Evolutionary conservation across 37 sponge, comb jelly and placozoan species (phyloP).

Genomic region (Dysidea cf. avara): DNA sequence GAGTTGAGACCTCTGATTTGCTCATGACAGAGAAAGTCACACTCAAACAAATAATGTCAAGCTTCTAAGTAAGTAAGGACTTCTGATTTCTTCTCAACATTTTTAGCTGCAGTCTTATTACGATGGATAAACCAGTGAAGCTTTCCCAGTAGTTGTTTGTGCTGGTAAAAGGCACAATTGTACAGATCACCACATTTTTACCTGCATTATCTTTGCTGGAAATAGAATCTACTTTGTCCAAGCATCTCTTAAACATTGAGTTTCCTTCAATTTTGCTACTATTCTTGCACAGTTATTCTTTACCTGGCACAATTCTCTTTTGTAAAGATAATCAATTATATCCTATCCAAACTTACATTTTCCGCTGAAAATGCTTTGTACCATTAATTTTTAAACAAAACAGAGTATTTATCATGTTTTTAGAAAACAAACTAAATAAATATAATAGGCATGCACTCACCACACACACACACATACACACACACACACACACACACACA

Average conservation of each 20-base stretch:
- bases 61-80: slow-evolving; percentile 10
- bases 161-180: background rate
- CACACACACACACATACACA: background rate
- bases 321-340: background rate
- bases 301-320: background rate
- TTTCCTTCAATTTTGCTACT: slow-evolving; percentile 18
- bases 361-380: slow-evolving; percentile 6
- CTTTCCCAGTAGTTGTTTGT: background rate
- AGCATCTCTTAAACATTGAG: slow-evolving; percentile 1
- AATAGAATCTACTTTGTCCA: slow-evolving; percentile 24
- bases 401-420: slow-evolving; percentile 29
- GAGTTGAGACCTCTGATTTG: background rate
- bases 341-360: slow-evolving; percentile 19
- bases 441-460: too few relatives aligned
- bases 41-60: slow-evolving; percentile 16
- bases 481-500: too few relatives aligned
- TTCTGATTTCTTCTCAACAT: background rate
- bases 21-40: slow-evolving; percentile 20
- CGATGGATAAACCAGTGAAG: too few relatives aligned
- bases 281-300: slow-evolving; percentile 9
- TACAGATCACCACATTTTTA: too few relatives aligned
- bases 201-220: slow-evolving; percentile 46
- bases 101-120: too few relatives aligned
- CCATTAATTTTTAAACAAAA: slow-evolving; percentile 5
- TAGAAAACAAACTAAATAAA: slow-evolving; percentile 1